Evolutionary conservation across 2,113 vertebrate genomes (phyloP).

Genomic region (Aldabrachelys gigantea): DNA sequence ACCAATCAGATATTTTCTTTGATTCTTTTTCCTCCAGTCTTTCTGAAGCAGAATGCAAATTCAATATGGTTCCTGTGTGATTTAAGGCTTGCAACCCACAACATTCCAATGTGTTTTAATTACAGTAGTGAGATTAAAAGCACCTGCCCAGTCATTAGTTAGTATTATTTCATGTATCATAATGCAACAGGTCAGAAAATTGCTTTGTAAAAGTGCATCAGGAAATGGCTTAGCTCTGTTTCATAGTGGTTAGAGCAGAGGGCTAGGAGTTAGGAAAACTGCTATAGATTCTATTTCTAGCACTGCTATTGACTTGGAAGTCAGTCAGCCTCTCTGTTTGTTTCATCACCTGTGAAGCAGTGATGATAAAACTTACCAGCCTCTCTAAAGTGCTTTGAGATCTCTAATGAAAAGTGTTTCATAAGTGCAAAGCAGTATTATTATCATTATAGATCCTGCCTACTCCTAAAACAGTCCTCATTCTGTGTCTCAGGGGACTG

Average conservation of each 20-base stretch:
- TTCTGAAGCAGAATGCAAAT: constrained; percentile 1
- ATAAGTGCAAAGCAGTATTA: neutral
- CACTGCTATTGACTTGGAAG: neutral
- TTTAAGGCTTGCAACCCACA: constrained; percentile 61
- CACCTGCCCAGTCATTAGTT: constrained; percentile 59
- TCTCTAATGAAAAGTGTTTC: neutral
- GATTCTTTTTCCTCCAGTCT: neutral
- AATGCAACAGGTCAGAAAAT: constrained; percentile 63
- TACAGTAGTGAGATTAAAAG: constrained; percentile 50
- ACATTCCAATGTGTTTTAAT: constrained; percentile 53
- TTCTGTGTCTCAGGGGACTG: neutral
- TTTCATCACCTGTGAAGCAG: constrained; percentile 5
- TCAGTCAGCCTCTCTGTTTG: neutral
- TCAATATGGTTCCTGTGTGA: constrained; percentile 31
- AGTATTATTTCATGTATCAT: constrained; percentile 46
- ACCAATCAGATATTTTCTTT: neutral
- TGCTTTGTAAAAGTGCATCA: neutral
- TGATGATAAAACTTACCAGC: neutral
- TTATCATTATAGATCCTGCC: neutral
- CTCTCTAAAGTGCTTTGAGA: neutral
- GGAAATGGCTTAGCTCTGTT: neutral
- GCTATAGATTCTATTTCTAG: neutral
- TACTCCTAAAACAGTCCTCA: neutral
- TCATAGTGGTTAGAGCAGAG: neutral
- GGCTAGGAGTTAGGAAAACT: neutral